Evolutionary conservation across 1,140 invertebrate species (phyloP), one percentile per base, ranked within the genome.

Genomic region (Saccostrea glomerata): DNA sequence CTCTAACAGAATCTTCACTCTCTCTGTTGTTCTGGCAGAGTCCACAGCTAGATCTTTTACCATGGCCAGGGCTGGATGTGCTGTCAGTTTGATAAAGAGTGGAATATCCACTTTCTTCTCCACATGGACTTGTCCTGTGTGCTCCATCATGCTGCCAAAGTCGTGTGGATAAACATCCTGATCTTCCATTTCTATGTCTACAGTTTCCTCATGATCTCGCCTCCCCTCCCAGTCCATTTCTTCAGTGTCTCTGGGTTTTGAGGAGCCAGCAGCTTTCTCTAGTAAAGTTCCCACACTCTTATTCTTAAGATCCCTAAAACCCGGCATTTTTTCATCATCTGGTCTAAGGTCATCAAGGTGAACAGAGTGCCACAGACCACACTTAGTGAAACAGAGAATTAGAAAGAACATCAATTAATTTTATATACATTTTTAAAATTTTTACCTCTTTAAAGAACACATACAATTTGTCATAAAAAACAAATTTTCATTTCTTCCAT

Each of bases 261-360:
- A 30, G n/a, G 36, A 13, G 23, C 25, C 36, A 3, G 85, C 60
- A 13, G 86, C 87, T 63, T 70, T 47, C 40, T 87, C 73, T 9
- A 91, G 66, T 36, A 93, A 87, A 17, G 85, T 84, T 47, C 91
- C 88, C n/a, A 93, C 86, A 82, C 90, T 89, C 15, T 89, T 83
- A 40, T 87, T 85, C 25, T 85, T 73, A 86, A 94, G 89, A 0
- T 91, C 85, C 20, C 58, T 58, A 7, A 94, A 17, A n/a, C 87
- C 55, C 47, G 93, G 92, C 82, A 93, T 82, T 7, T 84, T 58
- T 17, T 89, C 82, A 36, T 86, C 77, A 25, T 87, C 58, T 11
- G 92, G 89, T 15, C 89, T 86, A 13, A 94, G 84, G 58, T 94
- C 93, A 91, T 94, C 94, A 36, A 94, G 92, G 85, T 94, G 94